Percentiles rank a stretch among this genome's conserved stretches.
Conservation (phyloP, 2,797 vertebrate genomes). For the Xenops minutus region DNA sequence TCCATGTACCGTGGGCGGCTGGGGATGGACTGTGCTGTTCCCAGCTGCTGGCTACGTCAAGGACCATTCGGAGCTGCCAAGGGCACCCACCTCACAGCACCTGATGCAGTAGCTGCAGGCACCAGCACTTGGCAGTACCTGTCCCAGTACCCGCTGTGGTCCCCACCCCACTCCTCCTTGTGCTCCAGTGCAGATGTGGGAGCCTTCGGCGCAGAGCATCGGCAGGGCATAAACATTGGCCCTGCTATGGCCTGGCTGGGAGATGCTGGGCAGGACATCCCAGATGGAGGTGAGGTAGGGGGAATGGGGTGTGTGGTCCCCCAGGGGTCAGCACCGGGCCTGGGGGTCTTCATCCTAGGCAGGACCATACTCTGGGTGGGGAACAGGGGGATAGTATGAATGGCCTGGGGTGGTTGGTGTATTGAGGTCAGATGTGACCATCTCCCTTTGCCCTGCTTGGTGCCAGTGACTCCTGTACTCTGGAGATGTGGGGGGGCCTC, state of each 20-base stretch:
- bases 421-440: background rate
- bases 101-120: background rate
- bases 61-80: background rate
- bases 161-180: accelerated
- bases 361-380: background rate
- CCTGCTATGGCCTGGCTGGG: background rate
- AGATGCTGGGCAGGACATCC: background rate
- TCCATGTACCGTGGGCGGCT: background rate
- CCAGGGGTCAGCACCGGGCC: accelerated
- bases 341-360: accelerated
- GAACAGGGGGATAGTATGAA: background rate
- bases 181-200: background rate
- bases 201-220: accelerated
- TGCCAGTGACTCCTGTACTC: accelerated
- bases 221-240: accelerated
- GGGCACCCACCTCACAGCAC: background rate
- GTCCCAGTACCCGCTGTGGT: background rate
- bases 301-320: accelerated
- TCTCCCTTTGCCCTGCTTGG: background rate
- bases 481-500: background rate
- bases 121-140: background rate
- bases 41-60: background rate
- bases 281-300: background rate
- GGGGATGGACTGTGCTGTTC: background rate
- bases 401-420: background rate